Base-by-base conservation (phyloP, 2,797 vertebrate genomes). In the Schizopygopsis malacanthus region DNA sequence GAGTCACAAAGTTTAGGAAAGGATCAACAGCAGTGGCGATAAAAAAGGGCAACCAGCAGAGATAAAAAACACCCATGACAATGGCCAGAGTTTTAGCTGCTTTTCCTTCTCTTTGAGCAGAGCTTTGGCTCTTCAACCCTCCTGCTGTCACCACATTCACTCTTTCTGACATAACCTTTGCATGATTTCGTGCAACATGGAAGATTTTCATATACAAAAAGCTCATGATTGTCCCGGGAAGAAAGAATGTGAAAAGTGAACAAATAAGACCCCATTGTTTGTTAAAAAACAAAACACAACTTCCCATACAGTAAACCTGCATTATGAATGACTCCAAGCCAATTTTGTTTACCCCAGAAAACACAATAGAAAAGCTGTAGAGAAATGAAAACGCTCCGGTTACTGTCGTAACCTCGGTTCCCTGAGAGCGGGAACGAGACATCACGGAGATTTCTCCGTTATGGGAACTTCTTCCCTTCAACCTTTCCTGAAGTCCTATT, bases 281-380 rank as follows among this genome's bases (percentile, higher is more conserved):
- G 63, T 86, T 82, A 76, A 86, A 81, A 81, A 86, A 70, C 6
- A 89, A 25, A 43, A 81, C 52, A 70, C 88, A 90, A 10, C 50
- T 47, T 47, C 88, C 88, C 39, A 65, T 41, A 76, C 86, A 90
- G 39, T 72, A 69, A 59, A 8, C 22, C 11, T 77, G 59, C 18
- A 33, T 33, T 33, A 63, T 56, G 16, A 84, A 13, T 0, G 13
- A 37, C 59, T 90, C 85, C 61, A 91, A 72, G 9, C 88, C 89
- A 12, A 50, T 28, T 65, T 54, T 25, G 37, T 90, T 88, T n/a
- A 87, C 77, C 16, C 85, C 87, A 15, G 89, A 89, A 61, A 87
- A 79, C 43, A 91, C 79, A 41, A 90, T 72, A n/a, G 63, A 85
- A 82, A 91, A 91, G 4, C 84, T 85, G 54, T 88, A 89, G 12